Conservation (phyloP, 2,113 vertebrate species). For the Tetrax tetrax region DNA sequence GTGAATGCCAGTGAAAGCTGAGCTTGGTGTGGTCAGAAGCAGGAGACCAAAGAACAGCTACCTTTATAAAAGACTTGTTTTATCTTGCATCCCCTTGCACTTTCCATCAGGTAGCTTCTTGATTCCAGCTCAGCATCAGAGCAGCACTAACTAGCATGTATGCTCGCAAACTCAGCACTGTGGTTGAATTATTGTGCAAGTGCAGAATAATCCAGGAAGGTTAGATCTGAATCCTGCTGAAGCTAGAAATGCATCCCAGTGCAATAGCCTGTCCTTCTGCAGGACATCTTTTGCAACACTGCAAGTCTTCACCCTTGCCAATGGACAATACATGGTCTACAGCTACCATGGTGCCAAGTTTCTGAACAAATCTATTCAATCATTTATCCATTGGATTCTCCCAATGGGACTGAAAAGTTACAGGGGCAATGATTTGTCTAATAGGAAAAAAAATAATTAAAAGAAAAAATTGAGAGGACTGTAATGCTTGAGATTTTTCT, state of each 20-base stretch:
- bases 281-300: background rate
- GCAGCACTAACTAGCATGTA: background rate
- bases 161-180: background rate
- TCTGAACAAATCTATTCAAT: background rate
- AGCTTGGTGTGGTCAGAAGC: background rate
- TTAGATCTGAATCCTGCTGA: background rate
- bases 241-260: background rate
- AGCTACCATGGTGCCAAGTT: rapidly evolving
- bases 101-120: background rate
- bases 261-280: background rate
- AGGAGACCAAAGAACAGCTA: background rate
- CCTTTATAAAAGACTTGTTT: background rate
- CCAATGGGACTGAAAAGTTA: background rate
- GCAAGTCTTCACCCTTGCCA: background rate
- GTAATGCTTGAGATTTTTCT: background rate
- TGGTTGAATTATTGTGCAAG: background rate
- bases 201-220: background rate
- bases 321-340: background rate
- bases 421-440: background rate
- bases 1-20: background rate
- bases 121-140: background rate
- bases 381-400: background rate
- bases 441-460: background rate
- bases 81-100: background rate
- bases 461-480: background rate